phyloP scores from a whole-genome alignment of 2,888 invertebrate genomes.

The Stenodera caucasica region DNA sequence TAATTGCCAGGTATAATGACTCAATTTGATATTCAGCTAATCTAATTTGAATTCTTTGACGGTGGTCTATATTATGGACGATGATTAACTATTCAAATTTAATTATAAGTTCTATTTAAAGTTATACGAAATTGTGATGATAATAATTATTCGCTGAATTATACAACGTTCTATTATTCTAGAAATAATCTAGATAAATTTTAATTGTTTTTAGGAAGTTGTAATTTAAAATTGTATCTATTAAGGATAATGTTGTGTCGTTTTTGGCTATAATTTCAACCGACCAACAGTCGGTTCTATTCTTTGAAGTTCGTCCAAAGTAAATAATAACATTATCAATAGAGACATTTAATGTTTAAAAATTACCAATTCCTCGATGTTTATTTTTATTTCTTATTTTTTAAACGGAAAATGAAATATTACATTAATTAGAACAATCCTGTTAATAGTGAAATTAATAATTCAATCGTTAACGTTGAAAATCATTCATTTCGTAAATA shows the following conservation, averaged over 20 bases:
- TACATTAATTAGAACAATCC: not conserved
- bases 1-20: not conserved
- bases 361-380: not conserved
- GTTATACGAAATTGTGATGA: not conserved
- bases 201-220: not conserved
- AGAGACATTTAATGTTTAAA: not conserved
- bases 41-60: not conserved
- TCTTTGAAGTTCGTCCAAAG: not conserved
- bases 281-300: not conserved
- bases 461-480: not conserved
- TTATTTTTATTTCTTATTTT: too few relatives aligned
- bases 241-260: too few relatives aligned
- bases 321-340: not conserved
- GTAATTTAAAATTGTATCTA: not conserved
- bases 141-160: not conserved
- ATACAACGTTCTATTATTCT: not conserved
- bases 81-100: not conserved
- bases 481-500: constrained; percentile 6
- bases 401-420: too few relatives aligned
- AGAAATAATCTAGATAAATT: not conserved
- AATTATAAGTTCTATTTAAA: constrained; percentile 1
- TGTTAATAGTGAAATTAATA: not conserved
- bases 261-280: too few relatives aligned
- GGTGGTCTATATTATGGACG: not conserved
- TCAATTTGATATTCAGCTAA: not conserved